Conservation (phyloP, 1,140 invertebrate genomes). For the Mercenaria mercenaria region DNA sequence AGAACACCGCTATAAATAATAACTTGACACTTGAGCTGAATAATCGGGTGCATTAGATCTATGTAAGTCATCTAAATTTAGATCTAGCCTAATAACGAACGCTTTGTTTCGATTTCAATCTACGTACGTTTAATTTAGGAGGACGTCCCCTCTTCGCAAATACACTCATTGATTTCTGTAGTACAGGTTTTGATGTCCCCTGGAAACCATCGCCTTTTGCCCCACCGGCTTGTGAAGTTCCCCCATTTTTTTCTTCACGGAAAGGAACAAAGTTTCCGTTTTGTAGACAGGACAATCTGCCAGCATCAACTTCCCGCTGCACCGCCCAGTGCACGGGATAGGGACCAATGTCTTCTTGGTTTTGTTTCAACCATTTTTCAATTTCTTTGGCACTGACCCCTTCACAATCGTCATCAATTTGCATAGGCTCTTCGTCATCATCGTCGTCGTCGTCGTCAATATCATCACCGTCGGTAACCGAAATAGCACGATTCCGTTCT, state of each 20-base stretch:
- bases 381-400: conserved; percentile 72
- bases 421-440: neutral
- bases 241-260: neutral
- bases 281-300: conserved; percentile 71
- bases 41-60: too few relatives aligned
- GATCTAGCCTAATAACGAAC: neutral
- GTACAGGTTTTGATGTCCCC: neutral
- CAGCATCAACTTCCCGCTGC: conserved; percentile 81
- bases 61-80: neutral
- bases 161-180: conserved; percentile 40
- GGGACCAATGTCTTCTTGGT: conserved; percentile 61
- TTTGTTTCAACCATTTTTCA: conserved; percentile 73
- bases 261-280: conserved; percentile 72
- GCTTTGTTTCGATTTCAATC: neutral
- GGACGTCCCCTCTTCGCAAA: conserved; percentile 58
- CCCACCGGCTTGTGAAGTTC: neutral
- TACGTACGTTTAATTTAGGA: conserved; percentile 54
- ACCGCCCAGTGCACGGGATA: conserved; percentile 78
- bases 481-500: conserved; percentile 4
- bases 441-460: neutral
- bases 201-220: neutral
- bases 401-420: conserved; percentile 17
- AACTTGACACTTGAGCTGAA: too few relatives aligned
- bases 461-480: neutral
- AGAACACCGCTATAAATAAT: too few relatives aligned